phyloP scores from a whole-genome alignment of 2,888 invertebrate genomes.

The Xiphydria camelus region DNA sequence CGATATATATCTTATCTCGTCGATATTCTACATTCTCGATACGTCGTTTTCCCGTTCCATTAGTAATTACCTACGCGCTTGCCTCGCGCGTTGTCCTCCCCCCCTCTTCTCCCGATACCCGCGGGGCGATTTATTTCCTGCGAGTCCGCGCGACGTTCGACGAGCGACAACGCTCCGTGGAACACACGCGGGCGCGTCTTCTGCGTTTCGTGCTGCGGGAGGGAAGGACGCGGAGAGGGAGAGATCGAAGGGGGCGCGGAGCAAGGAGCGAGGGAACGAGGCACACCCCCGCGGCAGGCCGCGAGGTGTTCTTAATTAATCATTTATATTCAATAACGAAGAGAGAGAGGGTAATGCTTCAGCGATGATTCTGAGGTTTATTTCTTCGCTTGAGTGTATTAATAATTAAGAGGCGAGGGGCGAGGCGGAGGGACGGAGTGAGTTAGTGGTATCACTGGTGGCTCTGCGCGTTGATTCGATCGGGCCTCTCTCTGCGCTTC shows the following conservation, averaged over 20 bases:
- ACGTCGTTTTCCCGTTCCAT: no score
- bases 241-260: slow-evolving; percentile 26
- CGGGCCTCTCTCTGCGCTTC: no score
- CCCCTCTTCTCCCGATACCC: neutral
- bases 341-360: slow-evolving; percentile 30
- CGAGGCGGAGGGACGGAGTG: neutral
- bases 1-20: no score
- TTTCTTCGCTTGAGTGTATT: slow-evolving; percentile 37
- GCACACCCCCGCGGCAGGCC: slow-evolving; percentile 23
- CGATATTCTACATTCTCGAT: no score
- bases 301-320: slow-evolving; percentile 43
- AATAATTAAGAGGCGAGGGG: slow-evolving; percentile 35
- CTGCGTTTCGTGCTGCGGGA: no score
- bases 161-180: no score
- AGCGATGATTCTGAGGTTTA: slow-evolving; percentile 44
- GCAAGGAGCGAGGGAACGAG: no score
- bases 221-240: no score
- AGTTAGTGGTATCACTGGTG: slow-evolving; percentile 30
- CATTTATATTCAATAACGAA: slow-evolving; percentile 44
- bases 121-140: no score
- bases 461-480: slow-evolving; percentile 40
- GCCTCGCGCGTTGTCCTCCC: no score
- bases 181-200: no score
- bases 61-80: slow-evolving; percentile 1
- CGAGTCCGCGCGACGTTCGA: no score